Percentiles rank a stretch among this genome's conserved stretches.
phyloP scores from a whole-genome alignment of 2,888 invertebrate species.

The Zele albiditarsus region DNA sequence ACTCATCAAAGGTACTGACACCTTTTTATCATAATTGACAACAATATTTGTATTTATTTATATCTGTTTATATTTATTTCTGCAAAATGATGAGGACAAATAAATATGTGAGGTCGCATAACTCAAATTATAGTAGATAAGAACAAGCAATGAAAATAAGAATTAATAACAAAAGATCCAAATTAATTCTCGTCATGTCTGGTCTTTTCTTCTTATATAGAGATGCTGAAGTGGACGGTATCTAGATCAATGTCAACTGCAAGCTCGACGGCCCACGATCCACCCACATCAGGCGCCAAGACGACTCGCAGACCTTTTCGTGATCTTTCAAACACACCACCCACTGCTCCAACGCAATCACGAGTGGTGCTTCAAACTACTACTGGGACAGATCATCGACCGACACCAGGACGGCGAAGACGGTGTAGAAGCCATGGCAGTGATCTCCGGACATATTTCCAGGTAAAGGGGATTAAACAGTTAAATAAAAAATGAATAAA shows the following conservation, averaged over 20 bases:
- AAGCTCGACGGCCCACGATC: constrained; percentile 68
- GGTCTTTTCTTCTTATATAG: constrained; percentile 46
- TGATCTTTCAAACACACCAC: constrained; percentile 70
- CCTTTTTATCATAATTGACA: too few species aligned
- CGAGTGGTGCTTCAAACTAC: constrained; percentile 48
- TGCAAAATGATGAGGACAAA: too few species aligned
- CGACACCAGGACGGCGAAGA: constrained; percentile 61
- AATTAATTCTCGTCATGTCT: neutral
- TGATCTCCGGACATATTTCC: constrained; percentile 68
- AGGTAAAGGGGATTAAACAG: constrained; percentile 54
- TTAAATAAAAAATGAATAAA: neutral
- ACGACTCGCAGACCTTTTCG: constrained; percentile 66
- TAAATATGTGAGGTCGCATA: too few species aligned
- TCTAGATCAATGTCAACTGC: constrained; percentile 70
- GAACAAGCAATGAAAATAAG: neutral
- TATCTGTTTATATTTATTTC: too few species aligned
- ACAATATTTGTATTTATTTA: too few species aligned
- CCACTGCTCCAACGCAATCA: constrained; percentile 56
- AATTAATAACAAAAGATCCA: neutral
- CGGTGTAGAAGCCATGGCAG: constrained; percentile 68
- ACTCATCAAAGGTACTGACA: too few species aligned
- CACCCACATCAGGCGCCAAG: constrained; percentile 53
- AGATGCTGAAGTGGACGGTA: constrained; percentile 72
- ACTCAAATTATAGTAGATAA: too few species aligned
- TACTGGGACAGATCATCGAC: constrained; percentile 45